A percentile compares a stretch with the other conserved stretches of the same genome.
phyloP scores from a whole-genome alignment of 2,888 invertebrate genomes.

The Caenorhabditis plicata region DNA sequence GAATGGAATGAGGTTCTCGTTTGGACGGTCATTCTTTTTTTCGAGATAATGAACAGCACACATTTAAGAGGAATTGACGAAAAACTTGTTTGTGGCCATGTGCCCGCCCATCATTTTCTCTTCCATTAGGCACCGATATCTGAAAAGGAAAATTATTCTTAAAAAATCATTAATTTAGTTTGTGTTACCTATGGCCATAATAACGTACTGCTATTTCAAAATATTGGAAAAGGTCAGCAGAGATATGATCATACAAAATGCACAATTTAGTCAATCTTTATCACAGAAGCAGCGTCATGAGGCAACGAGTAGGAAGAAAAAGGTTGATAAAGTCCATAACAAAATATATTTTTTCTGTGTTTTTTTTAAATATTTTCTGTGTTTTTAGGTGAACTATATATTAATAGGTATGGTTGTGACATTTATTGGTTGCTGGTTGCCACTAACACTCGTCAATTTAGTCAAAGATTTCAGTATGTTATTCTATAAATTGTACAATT shows the following conservation, averaged over 20 bases:
- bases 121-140: too few relatives aligned
- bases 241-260: conserved; percentile 64
- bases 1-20: too few relatives aligned
- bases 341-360: neutral
- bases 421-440: conserved; percentile 64
- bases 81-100: too few relatives aligned
- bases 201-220: conserved; percentile 63
- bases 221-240: conserved; percentile 62
- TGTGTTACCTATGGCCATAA: conserved; percentile 63
- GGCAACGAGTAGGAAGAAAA: conserved; percentile 55
- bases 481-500: too few relatives aligned
- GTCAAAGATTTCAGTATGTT: conserved; percentile 61
- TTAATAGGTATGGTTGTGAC: conserved; percentile 78
- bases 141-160: too few relatives aligned
- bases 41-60: too few relatives aligned
- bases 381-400: conserved; percentile 49
- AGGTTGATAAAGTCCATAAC: conserved; percentile 15
- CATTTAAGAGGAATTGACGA: too few relatives aligned
- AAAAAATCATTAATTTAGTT: too few relatives aligned
- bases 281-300: conserved; percentile 60
- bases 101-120: neutral
- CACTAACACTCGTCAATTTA: conserved; percentile 62
- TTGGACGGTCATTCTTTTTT: too few relatives aligned
- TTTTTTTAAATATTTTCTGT: neutral
- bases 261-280: conserved; percentile 59